phyloP scores from a whole-genome alignment of 1,140 invertebrate genomes.

The Aphis craccivora region DNA sequence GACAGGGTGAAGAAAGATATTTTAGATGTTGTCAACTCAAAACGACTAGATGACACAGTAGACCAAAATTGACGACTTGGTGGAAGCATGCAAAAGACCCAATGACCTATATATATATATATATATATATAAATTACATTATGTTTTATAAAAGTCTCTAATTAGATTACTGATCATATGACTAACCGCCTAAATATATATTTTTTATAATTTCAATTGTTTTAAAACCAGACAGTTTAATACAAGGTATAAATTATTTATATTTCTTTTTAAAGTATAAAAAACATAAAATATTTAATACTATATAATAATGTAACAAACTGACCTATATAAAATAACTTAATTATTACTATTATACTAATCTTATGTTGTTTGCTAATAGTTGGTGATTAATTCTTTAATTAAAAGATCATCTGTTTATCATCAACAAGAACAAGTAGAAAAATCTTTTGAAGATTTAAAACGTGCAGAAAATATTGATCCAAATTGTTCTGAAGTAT shows the following conservation, averaged over 20 bases:
- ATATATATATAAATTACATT: no score
- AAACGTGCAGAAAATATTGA: conserved; percentile 76
- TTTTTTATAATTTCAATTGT: background rate
- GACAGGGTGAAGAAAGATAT: no score
- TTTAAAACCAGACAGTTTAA: background rate
- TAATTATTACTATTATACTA: background rate
- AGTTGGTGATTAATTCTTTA: conserved; percentile 83
- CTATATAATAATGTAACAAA: background rate
- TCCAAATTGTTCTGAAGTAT: conserved; percentile 84
- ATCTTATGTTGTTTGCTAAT: conserved; percentile 52
- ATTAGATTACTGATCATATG: no score
- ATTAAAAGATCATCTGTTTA: conserved; percentile 86
- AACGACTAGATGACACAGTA: no score
- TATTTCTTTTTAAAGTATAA: background rate
- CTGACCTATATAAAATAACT: background rate
- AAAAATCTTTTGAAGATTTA: conserved; percentile 81
- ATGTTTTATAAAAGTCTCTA: no score
- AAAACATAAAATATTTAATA: background rate
- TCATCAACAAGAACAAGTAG: conserved; percentile 79
- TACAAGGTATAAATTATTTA: background rate
- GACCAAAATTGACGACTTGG: no score
- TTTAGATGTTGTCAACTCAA: no score
- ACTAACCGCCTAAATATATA: no score
- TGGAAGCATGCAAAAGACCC: no score
- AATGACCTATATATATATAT: background rate